Evolutionary conservation across 2,113 vertebrate genomes (phyloP).

Genomic region (Dendrocopos noguchii): DNA sequence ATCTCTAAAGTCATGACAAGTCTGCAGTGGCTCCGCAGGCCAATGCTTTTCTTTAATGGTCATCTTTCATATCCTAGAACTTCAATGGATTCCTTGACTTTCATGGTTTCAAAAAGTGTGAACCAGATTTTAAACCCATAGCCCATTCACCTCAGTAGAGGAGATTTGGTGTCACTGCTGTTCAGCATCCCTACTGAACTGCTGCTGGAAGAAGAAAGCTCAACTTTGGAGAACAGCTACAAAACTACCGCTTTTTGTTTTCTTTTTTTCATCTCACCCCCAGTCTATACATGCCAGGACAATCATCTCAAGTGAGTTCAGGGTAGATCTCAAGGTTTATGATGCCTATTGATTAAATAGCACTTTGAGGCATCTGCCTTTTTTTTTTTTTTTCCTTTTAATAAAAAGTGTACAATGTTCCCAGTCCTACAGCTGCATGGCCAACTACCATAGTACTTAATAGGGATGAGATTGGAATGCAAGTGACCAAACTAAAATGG

Average conservation of each 20-base stretch:
- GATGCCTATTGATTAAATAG: neutral
- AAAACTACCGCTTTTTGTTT: neutral
- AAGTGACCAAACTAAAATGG: neutral
- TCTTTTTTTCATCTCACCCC: neutral
- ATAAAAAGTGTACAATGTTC: neutral
- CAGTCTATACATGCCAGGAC: neutral
- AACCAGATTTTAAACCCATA: neutral
- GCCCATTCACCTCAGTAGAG: neutral
- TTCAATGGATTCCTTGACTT: neutral
- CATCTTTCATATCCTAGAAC: neutral
- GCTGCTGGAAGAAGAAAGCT: neutral
- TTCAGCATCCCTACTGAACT: neutral
- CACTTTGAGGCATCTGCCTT: neutral
- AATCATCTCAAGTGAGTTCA: neutral
- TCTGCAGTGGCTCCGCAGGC: neutral
- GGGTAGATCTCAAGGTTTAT: neutral
- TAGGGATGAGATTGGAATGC: neutral
- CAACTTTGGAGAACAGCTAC: neutral
- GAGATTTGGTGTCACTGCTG: neutral
- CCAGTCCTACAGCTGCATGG: neutral
- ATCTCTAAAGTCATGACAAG: neutral
- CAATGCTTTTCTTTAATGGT: neutral
- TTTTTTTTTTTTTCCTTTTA: neutral
- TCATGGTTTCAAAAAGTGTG: neutral
- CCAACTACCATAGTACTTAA: neutral